Percentiles rank a stretch among this genome's conserved stretches.
These are phyloP conservation scores for Paramormyrops hopkinsi DNA, from an alignment of 2,797 vertebrate species.

Conservation along the genomic window DNA sequence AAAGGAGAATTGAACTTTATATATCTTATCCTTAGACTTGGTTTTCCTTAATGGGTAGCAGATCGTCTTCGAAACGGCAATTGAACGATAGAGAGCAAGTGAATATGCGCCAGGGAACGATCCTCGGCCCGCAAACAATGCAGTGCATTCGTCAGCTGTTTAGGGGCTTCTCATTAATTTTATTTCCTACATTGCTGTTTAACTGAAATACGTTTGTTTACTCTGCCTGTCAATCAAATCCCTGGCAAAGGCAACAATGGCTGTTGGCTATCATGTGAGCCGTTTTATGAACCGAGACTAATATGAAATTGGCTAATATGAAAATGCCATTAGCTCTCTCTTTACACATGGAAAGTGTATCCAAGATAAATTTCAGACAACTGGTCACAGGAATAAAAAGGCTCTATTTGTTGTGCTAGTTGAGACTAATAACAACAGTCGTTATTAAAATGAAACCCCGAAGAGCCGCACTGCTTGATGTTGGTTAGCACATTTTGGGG, in stretches of 20 bases:
- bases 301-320: conserved; percentile 34
- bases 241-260: conserved; percentile 45
- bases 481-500: not conserved
- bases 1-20: conserved; percentile 1
- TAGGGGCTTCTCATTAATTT: not conserved
- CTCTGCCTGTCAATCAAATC: conserved; percentile 47
- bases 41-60: not conserved
- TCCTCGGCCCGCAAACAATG: not conserved
- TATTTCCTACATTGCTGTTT: conserved; percentile 29
- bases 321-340: conserved; percentile 37
- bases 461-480: not conserved
- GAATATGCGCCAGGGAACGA: not conserved
- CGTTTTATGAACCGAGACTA: conserved; percentile 29
- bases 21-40: not conserved
- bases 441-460: not conserved
- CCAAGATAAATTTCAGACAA: conserved; percentile 33
- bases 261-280: conserved; percentile 32
- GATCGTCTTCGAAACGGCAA: not conserved
- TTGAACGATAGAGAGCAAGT: not conserved
- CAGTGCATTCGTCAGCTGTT: not conserved
- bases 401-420: not conserved
- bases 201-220: conserved; percentile 37
- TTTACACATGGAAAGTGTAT: conserved; percentile 34
- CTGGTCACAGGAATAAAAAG: not conserved
- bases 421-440: not conserved